These are phyloP conservation scores for Oncopodura yosiiana DNA, from an alignment of 1,140 invertebrate species.

Conservation along the genomic window DNA sequence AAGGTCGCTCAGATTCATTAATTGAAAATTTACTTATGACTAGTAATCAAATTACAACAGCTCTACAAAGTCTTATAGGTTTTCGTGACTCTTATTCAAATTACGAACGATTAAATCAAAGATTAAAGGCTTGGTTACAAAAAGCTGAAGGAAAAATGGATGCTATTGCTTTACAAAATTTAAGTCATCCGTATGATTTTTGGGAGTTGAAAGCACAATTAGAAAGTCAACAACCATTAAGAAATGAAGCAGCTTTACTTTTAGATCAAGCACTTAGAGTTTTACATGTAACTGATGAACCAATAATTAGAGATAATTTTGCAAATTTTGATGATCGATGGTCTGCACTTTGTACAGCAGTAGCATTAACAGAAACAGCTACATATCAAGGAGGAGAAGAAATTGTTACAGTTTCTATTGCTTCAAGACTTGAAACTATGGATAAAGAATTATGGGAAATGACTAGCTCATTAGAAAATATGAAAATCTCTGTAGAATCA, in stretches of 20 bases:
- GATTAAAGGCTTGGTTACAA: conserved; percentile 62
- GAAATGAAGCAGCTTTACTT: conserved; percentile 56
- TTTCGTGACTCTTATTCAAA: conserved; percentile 65
- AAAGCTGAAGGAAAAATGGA: conserved; percentile 55
- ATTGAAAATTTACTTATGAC: conserved; percentile 57
- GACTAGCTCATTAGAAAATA: conserved; percentile 51
- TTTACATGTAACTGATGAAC: conserved; percentile 67
- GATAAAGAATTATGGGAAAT: conserved; percentile 63
- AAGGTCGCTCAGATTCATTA: conserved; percentile 56
- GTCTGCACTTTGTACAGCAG: conserved; percentile 52
- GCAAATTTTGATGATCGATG: conserved; percentile 64
- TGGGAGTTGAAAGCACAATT: conserved; percentile 81
- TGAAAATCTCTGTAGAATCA: conserved; percentile 65
- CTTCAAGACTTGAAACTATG: conserved; percentile 58
- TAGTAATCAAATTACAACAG: conserved; percentile 60
- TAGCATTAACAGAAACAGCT: conserved; percentile 54
- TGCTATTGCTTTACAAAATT: conserved; percentile 44
- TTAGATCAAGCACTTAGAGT: conserved; percentile 67
- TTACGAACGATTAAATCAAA: conserved; percentile 59
- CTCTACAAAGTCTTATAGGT: conserved; percentile 54
- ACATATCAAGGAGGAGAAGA: conserved; percentile 58
- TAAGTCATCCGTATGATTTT: conserved; percentile 56
- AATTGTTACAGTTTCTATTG: conserved; percentile 49
- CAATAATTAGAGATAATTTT: conserved; percentile 63
- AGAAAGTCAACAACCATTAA: conserved; percentile 68